Evolutionary conservation across 1,140 invertebrate species (phyloP), one percentile per base, ranked within the genome.

Genomic region (Matsumurasca onukii): DNA sequence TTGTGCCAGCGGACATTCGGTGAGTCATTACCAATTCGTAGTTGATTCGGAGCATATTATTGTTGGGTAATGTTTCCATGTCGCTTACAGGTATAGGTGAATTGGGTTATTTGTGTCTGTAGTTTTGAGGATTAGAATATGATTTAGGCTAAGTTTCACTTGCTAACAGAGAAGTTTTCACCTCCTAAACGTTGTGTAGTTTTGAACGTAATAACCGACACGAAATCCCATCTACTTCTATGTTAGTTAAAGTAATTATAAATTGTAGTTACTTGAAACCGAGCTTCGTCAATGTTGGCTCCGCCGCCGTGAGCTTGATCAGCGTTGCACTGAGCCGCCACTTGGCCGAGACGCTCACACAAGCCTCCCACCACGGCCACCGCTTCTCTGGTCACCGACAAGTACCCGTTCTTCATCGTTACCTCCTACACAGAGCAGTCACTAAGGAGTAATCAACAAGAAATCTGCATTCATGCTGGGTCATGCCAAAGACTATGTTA

Each of bases 251-350:
- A 9, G 34, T 9, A 39, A 5, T 9, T 39, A 9, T 39, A 17
- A 39, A 39, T 39, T 39, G 5, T 9, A 39, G 34, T 5, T 77
- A 86, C 85, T 79, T 87, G 86, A 76, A 90, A 91, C 73, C 89
- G 89, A 30, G 85, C 82, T 77, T 91, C 89, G 73, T 88, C 88
- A 72, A 90, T 89, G 66, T 85, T 84, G 49, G 83, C 82, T 0
- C 88, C 88, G 0, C 89, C 88, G 0, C 88, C 88, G 27, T 87
- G 87, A 0, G 84, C 80, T 73, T 90, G 89, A 12, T 88, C 87
- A 25, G 85, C 84, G 12, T 84, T 84, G 72, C 89, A 90, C 68
- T 86, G 85, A 57, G 86, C 85, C 0, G 87, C 86, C 27, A 88
- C 84, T 72, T 89, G 87, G 70, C 89, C 88, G 67, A 91, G 75